Percentiles rank a stretch among this genome's conserved stretches.
phyloP scores from a whole-genome alignment of 1,140 invertebrate genomes.

The Diprion similis region DNA sequence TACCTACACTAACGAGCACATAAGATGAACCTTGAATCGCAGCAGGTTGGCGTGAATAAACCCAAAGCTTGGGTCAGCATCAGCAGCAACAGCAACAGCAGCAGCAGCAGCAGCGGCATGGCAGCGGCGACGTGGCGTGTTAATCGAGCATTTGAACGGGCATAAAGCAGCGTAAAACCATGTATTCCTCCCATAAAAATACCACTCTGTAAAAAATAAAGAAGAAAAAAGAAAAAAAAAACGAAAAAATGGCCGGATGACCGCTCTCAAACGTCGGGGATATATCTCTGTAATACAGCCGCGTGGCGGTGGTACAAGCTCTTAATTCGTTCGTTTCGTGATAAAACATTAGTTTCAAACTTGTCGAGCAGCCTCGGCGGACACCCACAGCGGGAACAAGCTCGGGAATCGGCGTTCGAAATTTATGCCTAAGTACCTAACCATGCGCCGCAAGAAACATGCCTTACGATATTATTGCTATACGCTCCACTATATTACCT shows the following conservation, averaged over 20 bases:
- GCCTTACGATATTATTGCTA: slow-evolving; percentile 13
- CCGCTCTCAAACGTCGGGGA: not conserved
- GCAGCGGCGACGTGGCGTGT: not conserved
- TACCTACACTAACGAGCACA: too few species aligned
- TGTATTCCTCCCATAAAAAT: slow-evolving; percentile 2
- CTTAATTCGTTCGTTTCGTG: slow-evolving; percentile 43
- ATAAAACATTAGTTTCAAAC: slow-evolving; percentile 49
- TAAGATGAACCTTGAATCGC: too few species aligned
- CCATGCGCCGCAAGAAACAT: slow-evolving; percentile 23
- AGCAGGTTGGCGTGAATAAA: not conserved
- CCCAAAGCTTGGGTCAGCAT: not conserved
- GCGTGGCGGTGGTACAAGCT: too few species aligned
- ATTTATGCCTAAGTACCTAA: slow-evolving; percentile 8
- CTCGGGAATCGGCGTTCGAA: slow-evolving; percentile 22
- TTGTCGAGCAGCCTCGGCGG: slow-evolving; percentile 32
- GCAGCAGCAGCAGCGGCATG: too few species aligned
- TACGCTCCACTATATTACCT: slow-evolving; percentile 18
- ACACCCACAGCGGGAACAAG: slow-evolving; percentile 46
- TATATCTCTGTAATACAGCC: slow-evolving; percentile 15
- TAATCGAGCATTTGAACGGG: not conserved
- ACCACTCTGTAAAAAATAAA: not conserved
- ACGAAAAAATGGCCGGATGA: not conserved
- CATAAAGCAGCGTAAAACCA: not conserved
- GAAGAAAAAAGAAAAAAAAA: not conserved
- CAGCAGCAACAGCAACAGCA: too few species aligned